Conservation (phyloP, 2,113 vertebrate genomes). For the Megaceryle torquata region DNA sequence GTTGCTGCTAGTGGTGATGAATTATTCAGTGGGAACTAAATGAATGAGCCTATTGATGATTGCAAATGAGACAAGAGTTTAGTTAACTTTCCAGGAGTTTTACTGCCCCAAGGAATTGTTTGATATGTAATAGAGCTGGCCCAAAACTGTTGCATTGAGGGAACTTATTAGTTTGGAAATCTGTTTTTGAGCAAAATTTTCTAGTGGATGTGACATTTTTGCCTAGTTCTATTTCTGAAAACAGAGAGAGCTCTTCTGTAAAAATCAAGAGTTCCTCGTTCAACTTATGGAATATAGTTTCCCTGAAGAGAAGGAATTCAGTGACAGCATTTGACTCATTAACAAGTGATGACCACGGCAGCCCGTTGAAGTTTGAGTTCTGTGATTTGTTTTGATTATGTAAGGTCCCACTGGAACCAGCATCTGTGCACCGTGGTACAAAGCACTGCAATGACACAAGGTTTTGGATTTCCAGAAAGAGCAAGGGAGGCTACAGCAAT, state of each 20-base stretch:
- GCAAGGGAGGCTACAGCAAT: not conserved
- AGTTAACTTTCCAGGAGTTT: not conserved
- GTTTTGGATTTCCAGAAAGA: not conserved
- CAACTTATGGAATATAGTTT: not conserved
- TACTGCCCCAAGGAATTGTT: not conserved
- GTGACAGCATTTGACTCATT: not conserved
- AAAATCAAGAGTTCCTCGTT: not conserved
- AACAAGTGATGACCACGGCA: not conserved
- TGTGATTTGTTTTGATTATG: not conserved
- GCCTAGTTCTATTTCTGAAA: not conserved
- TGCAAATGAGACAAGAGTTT: not conserved
- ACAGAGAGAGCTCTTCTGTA: not conserved
- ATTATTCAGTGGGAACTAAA: constrained; percentile 26
- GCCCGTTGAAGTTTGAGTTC: not conserved
- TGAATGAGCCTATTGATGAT: not conserved
- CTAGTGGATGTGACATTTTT: not conserved
- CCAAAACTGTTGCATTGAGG: not conserved
- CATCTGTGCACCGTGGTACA: not conserved
- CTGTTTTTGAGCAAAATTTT: not conserved
- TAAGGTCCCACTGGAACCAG: not conserved
- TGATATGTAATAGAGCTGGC: not conserved
- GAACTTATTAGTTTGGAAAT: not conserved
- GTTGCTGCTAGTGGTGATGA: constrained; percentile 9
- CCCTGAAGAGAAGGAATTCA: not conserved
- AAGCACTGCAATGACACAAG: not conserved